Evolutionary conservation across 2,113 vertebrate species (phyloP).

Genomic region (Pachypanchax playfairii): DNA sequence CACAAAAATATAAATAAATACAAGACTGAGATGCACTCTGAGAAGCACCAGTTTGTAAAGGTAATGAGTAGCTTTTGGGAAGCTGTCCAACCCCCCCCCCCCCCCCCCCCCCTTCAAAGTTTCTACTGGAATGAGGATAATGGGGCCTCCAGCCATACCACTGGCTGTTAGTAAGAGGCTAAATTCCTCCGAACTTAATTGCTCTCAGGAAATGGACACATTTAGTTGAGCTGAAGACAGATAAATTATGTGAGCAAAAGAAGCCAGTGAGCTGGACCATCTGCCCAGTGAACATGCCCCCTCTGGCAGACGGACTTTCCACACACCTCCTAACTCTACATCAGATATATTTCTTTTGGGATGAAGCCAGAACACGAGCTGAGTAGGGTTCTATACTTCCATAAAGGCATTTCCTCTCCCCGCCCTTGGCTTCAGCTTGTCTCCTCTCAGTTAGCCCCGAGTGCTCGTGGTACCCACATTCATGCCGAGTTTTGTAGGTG

Average conservation of each 20-base stretch:
- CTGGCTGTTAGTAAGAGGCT: slow-evolving; percentile 44
- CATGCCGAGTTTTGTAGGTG: slow-evolving; percentile 54
- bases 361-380: slow-evolving; percentile 38
- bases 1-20: not conserved
- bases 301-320: not conserved
- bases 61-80: slow-evolving; percentile 46
- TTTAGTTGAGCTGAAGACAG: slow-evolving; percentile 61
- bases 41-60: slow-evolving; percentile 37
- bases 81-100: not conserved
- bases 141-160: slow-evolving; percentile 53
- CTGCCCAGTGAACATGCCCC: not conserved
- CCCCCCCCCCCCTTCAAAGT: slow-evolving; percentile 12
- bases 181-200: slow-evolving; percentile 72
- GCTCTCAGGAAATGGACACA: slow-evolving; percentile 74
- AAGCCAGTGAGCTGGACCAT: slow-evolving; percentile 17
- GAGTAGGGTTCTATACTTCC: slow-evolving; percentile 48
- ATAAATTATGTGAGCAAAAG: slow-evolving; percentile 48
- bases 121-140: slow-evolving; percentile 63
- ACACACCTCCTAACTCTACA: slow-evolving; percentile 23
- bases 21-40: slow-evolving; percentile 4
- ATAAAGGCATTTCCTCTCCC: slow-evolving; percentile 69
- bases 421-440: slow-evolving; percentile 53
- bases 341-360: slow-evolving; percentile 49
- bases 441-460: slow-evolving; percentile 30
- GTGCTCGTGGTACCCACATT: slow-evolving; percentile 22